phyloP scores from a whole-genome alignment of 2,888 invertebrate genomes.

The Sthenelais limicola region DNA sequence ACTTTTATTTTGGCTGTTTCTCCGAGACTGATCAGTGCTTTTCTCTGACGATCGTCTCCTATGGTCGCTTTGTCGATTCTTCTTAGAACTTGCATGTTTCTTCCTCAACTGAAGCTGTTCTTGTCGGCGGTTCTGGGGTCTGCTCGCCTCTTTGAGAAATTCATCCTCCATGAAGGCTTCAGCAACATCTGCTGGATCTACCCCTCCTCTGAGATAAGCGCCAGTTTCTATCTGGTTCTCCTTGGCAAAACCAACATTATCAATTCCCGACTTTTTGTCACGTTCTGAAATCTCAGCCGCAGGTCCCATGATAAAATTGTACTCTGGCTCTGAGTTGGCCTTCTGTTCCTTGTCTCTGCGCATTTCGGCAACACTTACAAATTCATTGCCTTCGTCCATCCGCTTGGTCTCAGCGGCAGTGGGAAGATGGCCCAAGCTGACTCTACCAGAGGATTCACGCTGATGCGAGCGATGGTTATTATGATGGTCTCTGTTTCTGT shows the following conservation, averaged over 20 bases:
- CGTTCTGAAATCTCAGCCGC: conserved; percentile 4
- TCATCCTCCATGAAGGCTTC: conserved; percentile 26
- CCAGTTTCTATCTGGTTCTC: conserved; percentile 13
- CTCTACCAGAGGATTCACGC: background rate
- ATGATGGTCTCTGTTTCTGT: background rate
- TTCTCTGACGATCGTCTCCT: too few species aligned
- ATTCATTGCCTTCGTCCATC: conserved; percentile 11
- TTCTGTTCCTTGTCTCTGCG: background rate
- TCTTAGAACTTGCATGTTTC: too few species aligned
- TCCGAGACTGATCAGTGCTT: too few species aligned
- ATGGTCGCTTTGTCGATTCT: too few species aligned
- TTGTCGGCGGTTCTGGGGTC: background rate
- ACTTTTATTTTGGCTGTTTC: too few species aligned
- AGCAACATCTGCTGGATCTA: conserved; percentile 22
- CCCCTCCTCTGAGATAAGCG: background rate
- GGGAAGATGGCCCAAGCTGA: background rate
- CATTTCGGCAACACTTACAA: background rate
- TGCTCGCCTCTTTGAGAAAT: background rate
- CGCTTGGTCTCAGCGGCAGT: conserved; percentile 18
- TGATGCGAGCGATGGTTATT: background rate
- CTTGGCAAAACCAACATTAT: conserved; percentile 2
- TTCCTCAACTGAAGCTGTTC: background rate
- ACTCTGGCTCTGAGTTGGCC: background rate
- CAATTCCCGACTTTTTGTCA: background rate
- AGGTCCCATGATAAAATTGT: conserved; percentile 18